Base-by-base conservation (phyloP, 1,140 invertebrate genomes). In the Ditylenchus dipsaci region DNA sequence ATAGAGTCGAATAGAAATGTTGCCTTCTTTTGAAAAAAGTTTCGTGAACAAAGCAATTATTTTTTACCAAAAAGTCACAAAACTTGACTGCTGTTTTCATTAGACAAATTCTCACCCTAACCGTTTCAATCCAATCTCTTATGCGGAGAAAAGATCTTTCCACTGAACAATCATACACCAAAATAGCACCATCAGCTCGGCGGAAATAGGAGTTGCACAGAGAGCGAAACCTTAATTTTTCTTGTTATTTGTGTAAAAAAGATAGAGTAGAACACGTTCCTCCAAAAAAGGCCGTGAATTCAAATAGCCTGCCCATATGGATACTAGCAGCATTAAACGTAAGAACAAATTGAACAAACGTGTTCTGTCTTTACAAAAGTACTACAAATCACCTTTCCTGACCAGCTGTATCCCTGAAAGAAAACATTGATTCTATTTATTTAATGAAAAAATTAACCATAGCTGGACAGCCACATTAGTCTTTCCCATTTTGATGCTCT, bases 401-500 rank as follows among this genome's bases (percentile, higher is more conserved):
- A 9, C 88, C 88, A 57, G 88, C 88, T 5, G 88, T 88, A 71
- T 89, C 88, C 69, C 67, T 69, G 13, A 38, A 69, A 38, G 65
- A 66, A 43, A 66, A 19, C 13, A 68, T 47, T 19, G 30, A 19
- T 68, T n/a, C 67, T 68, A 53, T 8, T 45, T 21, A 17, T 29
- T 38, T 53, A 69, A 17, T 69, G 5, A 29, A 23, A n/a, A n/a
- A 30, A 7, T 5, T 27, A 69, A 69, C 87, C 87, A 88, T 0
- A 89, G 80, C 67, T 89, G 88, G 5, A 89, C 78, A 21, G 88
- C 86, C 15, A 88, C 85, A 63, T 86, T 87, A 71, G 84, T 84
- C 9, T 86, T 86, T 76, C 89, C 88, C 3, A 89, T 84, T 68
- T 85, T 82, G 15, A 89, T 77, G 1, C 86, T 87, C 78, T 88